phyloP scores from a whole-genome alignment of 2,113 vertebrate species.

The Grus americana region DNA sequence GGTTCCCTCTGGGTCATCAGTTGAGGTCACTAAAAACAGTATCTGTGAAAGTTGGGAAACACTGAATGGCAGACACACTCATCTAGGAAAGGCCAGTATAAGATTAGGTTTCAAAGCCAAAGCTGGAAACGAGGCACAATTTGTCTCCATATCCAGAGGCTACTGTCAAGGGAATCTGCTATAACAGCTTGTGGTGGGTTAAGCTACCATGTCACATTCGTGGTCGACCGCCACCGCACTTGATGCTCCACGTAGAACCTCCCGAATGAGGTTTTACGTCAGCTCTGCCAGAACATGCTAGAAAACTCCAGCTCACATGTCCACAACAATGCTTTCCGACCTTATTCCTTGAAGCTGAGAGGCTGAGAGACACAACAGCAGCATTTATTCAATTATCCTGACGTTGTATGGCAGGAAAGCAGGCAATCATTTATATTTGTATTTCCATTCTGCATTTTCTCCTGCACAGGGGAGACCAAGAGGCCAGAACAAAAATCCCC shows the following conservation, averaged over 20 bases:
- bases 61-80: background rate
- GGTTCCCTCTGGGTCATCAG: background rate
- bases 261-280: accelerated
- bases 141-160: background rate
- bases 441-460: background rate
- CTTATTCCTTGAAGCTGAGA: background rate
- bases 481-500: background rate
- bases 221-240: accelerated
- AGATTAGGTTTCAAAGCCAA: background rate
- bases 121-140: background rate
- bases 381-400: background rate
- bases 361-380: background rate
- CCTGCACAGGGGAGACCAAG: background rate
- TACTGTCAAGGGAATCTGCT: background rate
- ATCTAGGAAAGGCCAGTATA: background rate
- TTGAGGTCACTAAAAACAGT: background rate
- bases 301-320: accelerated
- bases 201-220: accelerated
- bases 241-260: accelerated
- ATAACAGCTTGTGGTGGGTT: accelerated
- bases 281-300: background rate
- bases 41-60: background rate
- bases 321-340: background rate
- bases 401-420: background rate
- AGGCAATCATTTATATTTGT: background rate